A percentile compares a stretch with the other conserved stretches of the same genome.
Conservation (phyloP, 2,113 vertebrate genomes). For the Hyperoodon ampullatus region DNA sequence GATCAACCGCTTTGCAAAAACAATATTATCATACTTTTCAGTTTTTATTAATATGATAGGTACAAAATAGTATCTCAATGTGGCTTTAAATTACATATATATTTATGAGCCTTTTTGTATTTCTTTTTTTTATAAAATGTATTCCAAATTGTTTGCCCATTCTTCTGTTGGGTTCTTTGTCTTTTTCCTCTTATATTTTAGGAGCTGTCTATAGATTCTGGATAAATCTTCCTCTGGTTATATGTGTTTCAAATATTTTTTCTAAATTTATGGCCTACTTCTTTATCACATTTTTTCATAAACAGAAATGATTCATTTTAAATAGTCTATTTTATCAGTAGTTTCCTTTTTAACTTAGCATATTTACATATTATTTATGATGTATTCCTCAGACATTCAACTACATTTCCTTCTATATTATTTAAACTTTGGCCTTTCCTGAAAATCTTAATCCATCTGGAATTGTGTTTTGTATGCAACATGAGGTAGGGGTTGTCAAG, state of each 20-base stretch:
- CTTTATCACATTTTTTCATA: neutral
- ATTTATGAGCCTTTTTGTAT: neutral
- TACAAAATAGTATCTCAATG: neutral
- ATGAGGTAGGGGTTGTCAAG: neutral
- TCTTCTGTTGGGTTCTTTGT: neutral
- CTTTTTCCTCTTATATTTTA: neutral
- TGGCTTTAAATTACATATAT: neutral
- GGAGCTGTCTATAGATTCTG: neutral
- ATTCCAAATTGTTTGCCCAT: neutral
- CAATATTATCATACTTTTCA: neutral
- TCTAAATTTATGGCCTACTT: neutral
- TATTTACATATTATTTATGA: neutral
- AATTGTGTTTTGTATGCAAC: neutral
- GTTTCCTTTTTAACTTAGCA: neutral
- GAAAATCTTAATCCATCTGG: neutral
- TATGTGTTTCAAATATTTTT: neutral
- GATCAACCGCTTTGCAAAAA: neutral
- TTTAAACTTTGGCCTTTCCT: slow-evolving; percentile 9
- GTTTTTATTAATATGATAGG: neutral
- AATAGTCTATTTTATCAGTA: neutral
- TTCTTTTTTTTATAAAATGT: neutral
- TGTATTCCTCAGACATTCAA: neutral
- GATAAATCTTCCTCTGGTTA: neutral
- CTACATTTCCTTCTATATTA: neutral
- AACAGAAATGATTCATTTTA: neutral